Conservation (phyloP, 2,113 vertebrate species). For the Larimichthys polyactis region DNA sequence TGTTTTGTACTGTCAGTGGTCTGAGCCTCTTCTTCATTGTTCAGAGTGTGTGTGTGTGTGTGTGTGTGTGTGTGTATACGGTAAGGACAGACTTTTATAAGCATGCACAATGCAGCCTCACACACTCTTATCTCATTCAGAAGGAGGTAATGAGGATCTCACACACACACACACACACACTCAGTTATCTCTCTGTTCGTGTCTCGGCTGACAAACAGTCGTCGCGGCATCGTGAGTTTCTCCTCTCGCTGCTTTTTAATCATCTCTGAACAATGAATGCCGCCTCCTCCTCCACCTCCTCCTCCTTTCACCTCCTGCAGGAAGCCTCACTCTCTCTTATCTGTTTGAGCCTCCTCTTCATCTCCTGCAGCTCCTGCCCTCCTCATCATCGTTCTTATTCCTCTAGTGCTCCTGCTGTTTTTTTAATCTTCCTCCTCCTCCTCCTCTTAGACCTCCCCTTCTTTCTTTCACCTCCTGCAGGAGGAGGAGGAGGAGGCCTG, state of each 20-base stretch:
- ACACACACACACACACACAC: constrained; percentile 45
- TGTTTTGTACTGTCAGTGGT: no score
- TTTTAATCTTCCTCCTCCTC: no score
- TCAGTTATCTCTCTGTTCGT: constrained; percentile 73
- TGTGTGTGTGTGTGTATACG: constrained; percentile 70
- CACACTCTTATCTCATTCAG: constrained; percentile 81
- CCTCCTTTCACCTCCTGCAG: constrained; percentile 45
- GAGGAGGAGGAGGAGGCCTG: constrained; percentile 23
- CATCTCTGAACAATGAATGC: constrained; percentile 76
- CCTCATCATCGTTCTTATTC: no score
- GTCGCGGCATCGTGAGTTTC: constrained; percentile 72
- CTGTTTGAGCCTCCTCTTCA: no score
- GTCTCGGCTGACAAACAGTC: constrained; percentile 80
- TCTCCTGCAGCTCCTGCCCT: no score
- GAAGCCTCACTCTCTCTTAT: not conserved
- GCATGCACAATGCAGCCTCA: constrained; percentile 80
- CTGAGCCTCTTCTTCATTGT: no score
- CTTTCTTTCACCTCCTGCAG: not conserved
- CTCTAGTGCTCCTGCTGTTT: no score
- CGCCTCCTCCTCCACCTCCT: constrained; percentile 24
- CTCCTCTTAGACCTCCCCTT: no score
- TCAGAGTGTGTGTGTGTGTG: constrained; percentile 16
- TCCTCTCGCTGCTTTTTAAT: constrained; percentile 80
- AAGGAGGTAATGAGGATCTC: constrained; percentile 82
- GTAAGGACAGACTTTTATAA: constrained; percentile 79